Evolutionary conservation across 2,888 invertebrate genomes (phyloP), one percentile per base, ranked within the genome.

Genomic region (Hofmannophila pseudospretella): DNA sequence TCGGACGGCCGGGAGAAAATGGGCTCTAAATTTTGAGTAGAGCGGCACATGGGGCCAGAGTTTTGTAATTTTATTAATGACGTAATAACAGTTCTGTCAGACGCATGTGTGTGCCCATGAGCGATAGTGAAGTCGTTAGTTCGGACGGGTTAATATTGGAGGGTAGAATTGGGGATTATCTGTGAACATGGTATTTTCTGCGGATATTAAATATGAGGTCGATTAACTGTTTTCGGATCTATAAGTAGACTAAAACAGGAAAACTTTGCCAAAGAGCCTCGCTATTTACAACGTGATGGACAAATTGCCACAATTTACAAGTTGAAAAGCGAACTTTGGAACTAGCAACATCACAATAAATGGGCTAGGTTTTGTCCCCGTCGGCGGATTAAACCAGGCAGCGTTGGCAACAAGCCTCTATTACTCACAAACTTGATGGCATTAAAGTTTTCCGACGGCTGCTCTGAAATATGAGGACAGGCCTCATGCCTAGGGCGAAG

Each of bases 31-130:
- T 62, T 77, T 67, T 47, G 63, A 61, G 64, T 56, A 53, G 64
- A 52, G 41, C 58, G 53, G 65, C 82, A 81, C 79, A 82, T 81
- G 82, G 79, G 75, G 71, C 58, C 62, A 53, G 67, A 84, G 76
- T 86, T 85, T 86, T 86, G 85, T 85, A 86, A 86, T 86, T 85
- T 86, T 86, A 86, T 86, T 86, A 86, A 86, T 86, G 86, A 86
- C 70, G 84, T 85, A 86, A 86, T 86, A 86, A 86, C 86, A 76
- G 80, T 75, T 72, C 76, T 85, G 86, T 85, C 86, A 86, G 65
- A 60, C 74, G 79, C 86, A 86, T 84, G 84, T 81, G 82, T 78
- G 76, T 72, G 76, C 68, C 71, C 68, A 66, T 86, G 84, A 86
- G 76, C 85, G 85, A 86, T 86, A 86, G 86, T 80, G 72, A 51